Conservation (phyloP, 2,797 vertebrate genomes). For the Euthynnus affinis region DNA sequence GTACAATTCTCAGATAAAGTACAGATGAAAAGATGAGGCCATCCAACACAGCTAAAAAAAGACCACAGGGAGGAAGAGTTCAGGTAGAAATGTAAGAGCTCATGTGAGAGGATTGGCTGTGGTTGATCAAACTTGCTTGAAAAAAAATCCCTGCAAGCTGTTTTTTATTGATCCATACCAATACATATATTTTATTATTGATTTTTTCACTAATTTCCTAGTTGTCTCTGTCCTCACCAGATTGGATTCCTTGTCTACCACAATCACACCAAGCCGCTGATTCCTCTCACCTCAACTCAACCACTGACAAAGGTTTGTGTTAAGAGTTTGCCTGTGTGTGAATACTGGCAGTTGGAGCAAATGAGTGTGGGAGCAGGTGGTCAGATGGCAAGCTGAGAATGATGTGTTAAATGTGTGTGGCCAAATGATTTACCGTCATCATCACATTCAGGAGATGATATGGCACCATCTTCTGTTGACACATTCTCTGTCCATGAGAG, state of each 20-base stretch:
- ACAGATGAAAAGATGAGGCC: constrained; percentile 47
- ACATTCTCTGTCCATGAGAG: constrained; percentile 19
- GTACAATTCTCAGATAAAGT: neutral
- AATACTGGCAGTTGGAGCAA: constrained; percentile 29
- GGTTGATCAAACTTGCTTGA: constrained; percentile 10
- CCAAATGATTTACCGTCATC: constrained; percentile 62
- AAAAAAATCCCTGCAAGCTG: neutral
- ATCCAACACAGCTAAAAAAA: neutral
- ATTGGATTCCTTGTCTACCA: neutral
- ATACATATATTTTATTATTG: no score
- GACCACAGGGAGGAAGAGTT: neutral
- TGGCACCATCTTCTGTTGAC: constrained; percentile 30
- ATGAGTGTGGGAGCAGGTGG: constrained; percentile 77
- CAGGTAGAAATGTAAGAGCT: constrained; percentile 7
- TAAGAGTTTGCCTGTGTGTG: constrained; percentile 21
- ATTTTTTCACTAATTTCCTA: constrained; percentile 15
- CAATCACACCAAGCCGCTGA: neutral
- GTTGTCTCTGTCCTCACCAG: neutral
- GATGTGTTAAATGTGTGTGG: constrained; percentile 65
- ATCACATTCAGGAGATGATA: constrained; percentile 18
- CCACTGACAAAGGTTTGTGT: constrained; percentile 12
- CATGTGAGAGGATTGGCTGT: constrained; percentile 1
- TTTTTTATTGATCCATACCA: neutral
- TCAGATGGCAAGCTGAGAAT: constrained; percentile 71
- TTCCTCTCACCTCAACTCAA: constrained; percentile 25